phyloP scores from a whole-genome alignment of 1,140 invertebrate species.

The Drosophila ohnishii region DNA sequence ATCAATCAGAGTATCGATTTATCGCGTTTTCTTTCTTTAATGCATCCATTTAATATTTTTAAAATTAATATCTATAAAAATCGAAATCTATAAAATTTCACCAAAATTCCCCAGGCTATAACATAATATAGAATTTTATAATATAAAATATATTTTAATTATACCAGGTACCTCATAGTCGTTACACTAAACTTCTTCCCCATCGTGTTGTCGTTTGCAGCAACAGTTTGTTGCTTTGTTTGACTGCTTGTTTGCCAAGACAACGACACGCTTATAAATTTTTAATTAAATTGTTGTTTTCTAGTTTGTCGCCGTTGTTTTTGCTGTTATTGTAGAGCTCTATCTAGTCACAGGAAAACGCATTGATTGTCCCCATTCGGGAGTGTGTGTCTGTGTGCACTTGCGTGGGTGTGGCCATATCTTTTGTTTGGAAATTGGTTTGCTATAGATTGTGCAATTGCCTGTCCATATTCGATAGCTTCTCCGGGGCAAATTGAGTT shows the following conservation, averaged over 20 bases:
- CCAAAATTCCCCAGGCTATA: no score
- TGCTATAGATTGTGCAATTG: slow-evolving; percentile 45
- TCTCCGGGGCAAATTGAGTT: slow-evolving; percentile 65
- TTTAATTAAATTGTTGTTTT: slow-evolving; percentile 74
- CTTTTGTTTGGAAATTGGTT: slow-evolving; percentile 32
- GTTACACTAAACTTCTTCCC: no score
- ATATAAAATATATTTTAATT: no score
- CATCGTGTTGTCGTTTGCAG: slow-evolving; percentile 26
- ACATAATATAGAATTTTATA: no score
- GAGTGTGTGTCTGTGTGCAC: slow-evolving; percentile 14
- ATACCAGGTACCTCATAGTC: not conserved
- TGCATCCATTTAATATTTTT: no score
- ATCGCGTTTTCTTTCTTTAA: no score
- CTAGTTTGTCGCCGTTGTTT: slow-evolving; percentile 32
- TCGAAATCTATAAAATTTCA: no score
- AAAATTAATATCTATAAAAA: no score
- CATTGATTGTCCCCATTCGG: slow-evolving; percentile 56
- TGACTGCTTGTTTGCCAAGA: slow-evolving; percentile 67
- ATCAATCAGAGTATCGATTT: no score
- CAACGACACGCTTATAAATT: slow-evolving; percentile 76
- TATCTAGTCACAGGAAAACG: slow-evolving; percentile 50
- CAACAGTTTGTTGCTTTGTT: slow-evolving; percentile 74
- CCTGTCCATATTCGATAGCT: slow-evolving; percentile 40
- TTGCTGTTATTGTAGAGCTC: slow-evolving; percentile 6
- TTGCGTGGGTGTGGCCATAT: slow-evolving; percentile 15